These are phyloP conservation scores for Yponomeuta cagnagella DNA, from an alignment of 2,888 invertebrate species.

Conservation along the genomic window DNA sequence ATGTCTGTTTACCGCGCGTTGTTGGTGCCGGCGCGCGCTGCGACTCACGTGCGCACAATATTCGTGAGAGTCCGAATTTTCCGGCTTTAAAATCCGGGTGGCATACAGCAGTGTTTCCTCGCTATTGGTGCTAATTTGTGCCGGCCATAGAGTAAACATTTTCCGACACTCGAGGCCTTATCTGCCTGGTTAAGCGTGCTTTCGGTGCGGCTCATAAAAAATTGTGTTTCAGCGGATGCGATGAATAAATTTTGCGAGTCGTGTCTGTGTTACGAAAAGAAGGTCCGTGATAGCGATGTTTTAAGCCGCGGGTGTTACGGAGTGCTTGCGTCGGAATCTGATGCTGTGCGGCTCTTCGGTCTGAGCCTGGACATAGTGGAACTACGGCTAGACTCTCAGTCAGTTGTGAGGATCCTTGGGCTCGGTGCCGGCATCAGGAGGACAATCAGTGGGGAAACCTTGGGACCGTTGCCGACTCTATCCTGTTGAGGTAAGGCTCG, in stretches of 20 bases:
- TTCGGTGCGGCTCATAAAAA: conserved; percentile 62
- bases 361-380: conserved; percentile 45
- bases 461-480: not conserved
- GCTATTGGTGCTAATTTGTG: conserved; percentile 59
- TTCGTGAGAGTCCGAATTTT: conserved; percentile 54
- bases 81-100: conserved; percentile 49
- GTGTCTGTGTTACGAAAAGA: conserved; percentile 68
- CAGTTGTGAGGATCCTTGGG: conserved; percentile 27
- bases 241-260: conserved; percentile 75
- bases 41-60: conserved; percentile 67
- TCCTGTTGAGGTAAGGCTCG: conserved; percentile 2
- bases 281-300: conserved; percentile 67
- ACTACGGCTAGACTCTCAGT: conserved; percentile 40
- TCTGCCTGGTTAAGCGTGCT: conserved; percentile 37
- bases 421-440: conserved; percentile 29
- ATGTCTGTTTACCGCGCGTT: conserved; percentile 75
- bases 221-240: conserved; percentile 71
- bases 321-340: conserved; percentile 63
- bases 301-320: conserved; percentile 50
- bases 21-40: conserved; percentile 76
- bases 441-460: conserved; percentile 17
- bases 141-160: conserved; percentile 49
- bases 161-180: conserved; percentile 31
- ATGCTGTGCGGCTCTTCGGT: conserved; percentile 47
- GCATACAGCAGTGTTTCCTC: conserved; percentile 57